Conservation (phyloP, 1,140 invertebrate genomes). For the Ephestia elutella region DNA sequence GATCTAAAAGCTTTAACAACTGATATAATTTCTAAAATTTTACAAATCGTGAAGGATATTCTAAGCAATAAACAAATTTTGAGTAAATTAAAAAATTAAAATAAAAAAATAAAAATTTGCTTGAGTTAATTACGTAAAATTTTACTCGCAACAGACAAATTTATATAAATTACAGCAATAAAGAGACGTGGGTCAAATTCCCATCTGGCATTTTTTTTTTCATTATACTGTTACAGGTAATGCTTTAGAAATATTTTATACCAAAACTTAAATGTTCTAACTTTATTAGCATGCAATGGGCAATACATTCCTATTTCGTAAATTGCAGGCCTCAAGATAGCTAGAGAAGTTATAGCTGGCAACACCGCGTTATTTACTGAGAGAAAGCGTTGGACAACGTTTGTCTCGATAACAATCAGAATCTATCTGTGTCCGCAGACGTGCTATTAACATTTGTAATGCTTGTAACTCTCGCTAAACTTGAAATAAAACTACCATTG, state of each 20-base stretch:
- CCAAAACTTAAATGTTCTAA: background rate
- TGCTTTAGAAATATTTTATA: background rate
- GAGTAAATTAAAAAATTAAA: no score
- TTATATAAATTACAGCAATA: no score
- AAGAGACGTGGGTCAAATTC: no score
- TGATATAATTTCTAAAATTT: no score
- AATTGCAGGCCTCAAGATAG: constrained; percentile 54
- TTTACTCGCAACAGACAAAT: no score
- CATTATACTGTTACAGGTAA: background rate
- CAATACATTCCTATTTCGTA: constrained; percentile 52
- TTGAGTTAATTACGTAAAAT: no score
- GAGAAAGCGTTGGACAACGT: constrained; percentile 37
- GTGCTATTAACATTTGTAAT: constrained; percentile 54
- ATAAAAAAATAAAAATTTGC: no score
- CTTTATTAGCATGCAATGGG: background rate
- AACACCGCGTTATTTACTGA: constrained; percentile 46
- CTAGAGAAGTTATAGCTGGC: constrained; percentile 51
- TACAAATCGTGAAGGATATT: no score
- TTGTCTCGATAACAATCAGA: constrained; percentile 59
- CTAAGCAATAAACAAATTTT: no score
- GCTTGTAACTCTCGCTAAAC: constrained; percentile 32
- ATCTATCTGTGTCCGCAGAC: constrained; percentile 51
- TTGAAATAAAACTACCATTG: constrained; percentile 26
- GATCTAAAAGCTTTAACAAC: no score
- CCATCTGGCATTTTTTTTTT: no score